Evolutionary conservation across 2,113 vertebrate species (phyloP), one percentile per base, ranked within the genome.

Genomic region (Oophaga pumilio): DNA sequence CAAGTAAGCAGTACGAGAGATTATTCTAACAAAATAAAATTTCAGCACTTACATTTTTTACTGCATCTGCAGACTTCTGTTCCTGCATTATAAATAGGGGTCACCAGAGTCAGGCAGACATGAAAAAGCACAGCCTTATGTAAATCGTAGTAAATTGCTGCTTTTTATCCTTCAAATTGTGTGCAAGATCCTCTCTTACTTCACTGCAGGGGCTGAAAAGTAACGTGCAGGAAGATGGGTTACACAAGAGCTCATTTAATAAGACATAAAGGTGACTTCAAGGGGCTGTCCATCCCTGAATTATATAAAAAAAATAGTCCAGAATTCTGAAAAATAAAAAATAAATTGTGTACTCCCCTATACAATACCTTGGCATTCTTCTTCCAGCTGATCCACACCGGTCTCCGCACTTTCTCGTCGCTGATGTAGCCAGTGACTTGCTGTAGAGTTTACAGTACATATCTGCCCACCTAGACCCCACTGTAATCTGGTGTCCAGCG

Each of bases 121-220:
- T 83, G 86, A 88, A 76, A 88, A 88, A 88, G 80, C 87, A 77
- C 81, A 84, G 87, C 69, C 84, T 88, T 84, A 88, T 88, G 87
- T 88, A 88, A 88, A 88, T 88, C 0, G 43, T 20, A 80, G 53
- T 88, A 88, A 88, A 88, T 84, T 84, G 80, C 87, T 50, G 60
- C 59, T 76, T 84, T 43, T 84, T 88, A 88, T 84, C 71, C 87
- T 84, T 88, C 80, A 83, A 80, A 82, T 66, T 22, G 57, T 84
- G 73, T 71, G 77, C 14, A 52, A 74, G 59, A 76, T 66, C 80
- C 80, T 77, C 71, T 60, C 84, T 60, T 15, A 22, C 64, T 77
- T 26, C 26, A 76, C 87, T 84, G 87, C 87, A 88, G 81, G 68
- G 24, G 33, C 2, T 12, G 73, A 43, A 73, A 53, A 9, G 18